Evolutionary conservation across 2,113 vertebrate genomes (phyloP).

Genomic region (Percina caprodes): DNA sequence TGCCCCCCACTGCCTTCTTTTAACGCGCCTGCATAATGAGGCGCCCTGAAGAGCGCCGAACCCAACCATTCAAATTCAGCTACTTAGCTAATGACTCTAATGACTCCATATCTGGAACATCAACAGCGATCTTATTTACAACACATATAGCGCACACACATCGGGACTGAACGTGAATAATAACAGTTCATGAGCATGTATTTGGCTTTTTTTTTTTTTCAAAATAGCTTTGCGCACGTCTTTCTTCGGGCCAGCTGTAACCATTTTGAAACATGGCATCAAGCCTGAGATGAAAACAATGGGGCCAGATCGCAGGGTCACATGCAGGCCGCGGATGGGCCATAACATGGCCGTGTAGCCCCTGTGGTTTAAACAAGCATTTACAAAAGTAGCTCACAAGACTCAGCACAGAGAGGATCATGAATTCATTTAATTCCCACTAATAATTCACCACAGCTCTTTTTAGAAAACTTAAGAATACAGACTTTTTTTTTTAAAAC

Average conservation of each 20-base stretch:
- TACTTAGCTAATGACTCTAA: constrained; percentile 82
- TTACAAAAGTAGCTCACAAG: constrained; percentile 42
- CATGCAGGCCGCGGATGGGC: constrained; percentile 34
- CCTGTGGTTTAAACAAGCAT: constrained; percentile 37
- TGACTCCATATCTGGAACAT: constrained; percentile 75
- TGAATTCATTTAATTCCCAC: constrained; percentile 48
- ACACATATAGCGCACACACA: constrained; percentile 45
- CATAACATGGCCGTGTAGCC: constrained; percentile 22
- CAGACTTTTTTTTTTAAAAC: neutral
- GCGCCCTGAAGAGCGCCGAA: constrained; percentile 73
- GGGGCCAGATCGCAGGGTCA: constrained; percentile 17
- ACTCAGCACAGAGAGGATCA: constrained; percentile 21
- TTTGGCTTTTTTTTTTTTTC: neutral
- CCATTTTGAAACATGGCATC: neutral
- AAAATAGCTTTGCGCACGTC: constrained; percentile 3
- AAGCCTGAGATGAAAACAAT: neutral
- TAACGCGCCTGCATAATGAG: constrained; percentile 84
- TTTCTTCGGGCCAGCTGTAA: neutral
- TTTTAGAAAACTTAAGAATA: neutral
- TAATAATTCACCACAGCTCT: neutral
- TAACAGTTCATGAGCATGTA: constrained; percentile 20
- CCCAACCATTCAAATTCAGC: constrained; percentile 80
- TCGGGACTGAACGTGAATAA: neutral
- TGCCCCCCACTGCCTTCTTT: constrained; percentile 74
- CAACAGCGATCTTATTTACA: constrained; percentile 63